Conservation (phyloP, 2,113 vertebrate species). For the Hepsetus odoe region DNA sequence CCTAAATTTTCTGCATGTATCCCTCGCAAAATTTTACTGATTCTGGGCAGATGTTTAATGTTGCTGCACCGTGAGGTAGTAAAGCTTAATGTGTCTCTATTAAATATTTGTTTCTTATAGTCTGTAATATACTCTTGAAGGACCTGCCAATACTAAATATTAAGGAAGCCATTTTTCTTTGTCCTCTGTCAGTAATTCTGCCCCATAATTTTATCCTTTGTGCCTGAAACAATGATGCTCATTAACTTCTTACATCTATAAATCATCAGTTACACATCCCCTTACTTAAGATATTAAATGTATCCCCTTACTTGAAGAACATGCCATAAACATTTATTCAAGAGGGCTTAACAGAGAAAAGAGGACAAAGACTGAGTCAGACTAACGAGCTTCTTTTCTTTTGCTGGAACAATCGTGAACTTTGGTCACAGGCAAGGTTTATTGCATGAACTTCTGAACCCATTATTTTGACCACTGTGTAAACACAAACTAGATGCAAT, state of each 20-base stretch:
- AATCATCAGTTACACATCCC: neutral
- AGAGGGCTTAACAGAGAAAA: neutral
- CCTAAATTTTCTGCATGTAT: too few species aligned
- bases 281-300: neutral
- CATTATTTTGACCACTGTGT: slow-evolving; percentile 47
- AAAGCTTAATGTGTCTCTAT: too few species aligned
- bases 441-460: slow-evolving; percentile 57
- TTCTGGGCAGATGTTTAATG: too few species aligned
- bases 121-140: neutral
- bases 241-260: neutral
- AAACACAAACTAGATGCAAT: slow-evolving; percentile 33
- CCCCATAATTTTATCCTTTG: neutral
- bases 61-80: too few species aligned
- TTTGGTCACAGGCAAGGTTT: slow-evolving; percentile 19
- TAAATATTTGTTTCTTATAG: neutral
- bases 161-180: neutral
- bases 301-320: slow-evolving; percentile 13
- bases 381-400: slow-evolving; percentile 36
- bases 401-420: slow-evolving; percentile 36
- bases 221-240: neutral
- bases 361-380: slow-evolving; percentile 9
- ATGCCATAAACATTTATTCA: slow-evolving; percentile 24
- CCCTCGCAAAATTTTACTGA: too few species aligned
- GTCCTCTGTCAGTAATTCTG: neutral
- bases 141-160: neutral